Base-by-base conservation (phyloP, 2,888 invertebrate genomes). In the Drosophila ochracea region DNA sequence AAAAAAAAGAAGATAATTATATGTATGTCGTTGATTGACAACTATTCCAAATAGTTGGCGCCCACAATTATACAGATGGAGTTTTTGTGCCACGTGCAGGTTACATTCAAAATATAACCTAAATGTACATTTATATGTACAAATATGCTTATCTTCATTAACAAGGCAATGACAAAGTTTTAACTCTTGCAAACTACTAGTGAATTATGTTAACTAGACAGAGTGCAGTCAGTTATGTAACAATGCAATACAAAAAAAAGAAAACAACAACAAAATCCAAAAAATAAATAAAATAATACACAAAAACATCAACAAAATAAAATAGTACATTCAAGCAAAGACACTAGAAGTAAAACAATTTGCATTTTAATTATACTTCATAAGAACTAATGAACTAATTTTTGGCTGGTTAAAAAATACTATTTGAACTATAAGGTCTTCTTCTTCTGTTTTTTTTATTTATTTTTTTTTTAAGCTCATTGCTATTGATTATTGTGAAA, bases 1-100 rank as follows among this genome's bases (percentile, higher is more conserved):
- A 39, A 53, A 33, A 55, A 62, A 35, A n/a, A 25, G 4, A 33
- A 41, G 33, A 35, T 25, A 30, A 53, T 28, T 41, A 39, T 63
- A 67, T 54, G 47, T 43, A 62, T 61, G 30, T 68, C 55, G 63
- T 68, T 68, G 49, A 33, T 63, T 41, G 57, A 13, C 65, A 68
- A 68, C 73, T 79, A 79, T 79, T 79, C 41, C 66, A 73, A 78
- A 76, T 77, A 79, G 80, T 77, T 68, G 53, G 43, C 47, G n/a
- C 35, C 39, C 13, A 49, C 47, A 63, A 55, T 61, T 55, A 65
- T 73, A 77, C 61, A 77, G 39, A 76, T 58, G 64, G 64, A 49
- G 57, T n/a, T 77, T 31, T 57, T 63, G 35, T 73, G 77, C 73
- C 65, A 76, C 49, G 53, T 59, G 66, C 64, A 31, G 60, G 60